These are phyloP conservation scores for Eucriotettix oculatus DNA, from an alignment of 2,888 invertebrate genomes.

Conservation along the genomic window DNA sequence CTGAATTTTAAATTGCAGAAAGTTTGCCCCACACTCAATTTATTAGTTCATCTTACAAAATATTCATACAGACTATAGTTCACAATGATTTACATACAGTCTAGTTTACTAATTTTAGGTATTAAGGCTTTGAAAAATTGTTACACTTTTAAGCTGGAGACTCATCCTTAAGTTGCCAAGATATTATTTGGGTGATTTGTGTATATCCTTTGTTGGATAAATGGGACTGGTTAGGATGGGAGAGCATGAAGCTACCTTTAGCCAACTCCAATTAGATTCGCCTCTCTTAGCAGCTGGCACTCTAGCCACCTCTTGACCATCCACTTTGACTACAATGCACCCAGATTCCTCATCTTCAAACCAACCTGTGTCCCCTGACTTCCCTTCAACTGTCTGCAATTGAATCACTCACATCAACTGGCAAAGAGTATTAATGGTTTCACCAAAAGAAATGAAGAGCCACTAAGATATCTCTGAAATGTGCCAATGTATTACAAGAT, in stretches of 20 bases:
- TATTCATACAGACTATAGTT: no score
- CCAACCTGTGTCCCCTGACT: conserved; percentile 34
- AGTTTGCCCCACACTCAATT: no score
- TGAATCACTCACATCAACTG: conserved; percentile 7
- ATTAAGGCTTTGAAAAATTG: no score
- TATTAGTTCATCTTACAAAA: no score
- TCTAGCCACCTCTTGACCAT: conserved; percentile 44
- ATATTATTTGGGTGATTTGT: background rate
- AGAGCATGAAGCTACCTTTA: conserved; percentile 32
- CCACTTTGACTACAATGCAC: conserved; percentile 40
- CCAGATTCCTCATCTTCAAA: conserved; percentile 37
- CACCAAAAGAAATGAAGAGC: background rate
- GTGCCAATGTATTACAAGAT: background rate
- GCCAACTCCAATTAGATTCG: conserved; percentile 44
- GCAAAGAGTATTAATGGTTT: background rate
- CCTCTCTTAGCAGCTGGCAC: conserved; percentile 43
- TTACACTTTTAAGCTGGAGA: background rate
- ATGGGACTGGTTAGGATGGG: background rate
- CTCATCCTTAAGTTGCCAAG: background rate
- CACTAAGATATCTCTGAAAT: background rate
- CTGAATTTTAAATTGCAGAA: no score
- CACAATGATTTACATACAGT: no score
- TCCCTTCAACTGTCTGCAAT: conserved; percentile 10
- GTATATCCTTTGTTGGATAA: background rate
- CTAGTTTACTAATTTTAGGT: no score